Evolutionary conservation across 2,888 invertebrate species (phyloP), one percentile per base, ranked within the genome.

Genomic region (Leptopilina syphax): DNA sequence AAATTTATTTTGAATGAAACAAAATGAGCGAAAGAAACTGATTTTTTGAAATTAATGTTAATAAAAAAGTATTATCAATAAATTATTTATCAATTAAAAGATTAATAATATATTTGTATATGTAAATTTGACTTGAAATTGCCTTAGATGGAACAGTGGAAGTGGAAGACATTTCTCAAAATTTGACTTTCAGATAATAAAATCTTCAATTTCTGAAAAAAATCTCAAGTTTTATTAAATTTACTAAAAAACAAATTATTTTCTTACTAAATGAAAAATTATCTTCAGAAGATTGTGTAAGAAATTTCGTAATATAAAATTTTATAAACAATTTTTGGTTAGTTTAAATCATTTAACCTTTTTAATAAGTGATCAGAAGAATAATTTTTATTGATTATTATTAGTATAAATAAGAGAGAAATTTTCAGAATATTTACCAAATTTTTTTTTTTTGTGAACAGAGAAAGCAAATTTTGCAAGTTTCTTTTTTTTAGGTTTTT

Each of bases 151-250:
- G 77, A 54, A 89, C 84, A 5, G 9, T 0, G 73, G 89, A 89
- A 54, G 89, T 84, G 0, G 9, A 8, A 76, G 89, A 89, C 84
- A 89, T 89, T 80, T 86, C 60, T 79, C 67, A 47, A 82, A 83
- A 6, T 86, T 63, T 83, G 54, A 76, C 76, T 44, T 82, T 82
- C 79, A 82, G 80, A 79, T 89, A 89, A 79, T 89, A 89, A 34
- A 88, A 88, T 83, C 86, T 84, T 78, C 89, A 89, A 81, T 13
- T 88, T 87, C 89, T 89, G 81, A 78, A 86, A 80, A 81, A 66
- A 50, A 9, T 10, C 1, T 12, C 50, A 50, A 12, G 10, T 12
- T 50, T 50, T 12, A 50, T 50, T 8, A 44, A 44, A 44, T 44
- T 44, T 44, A 44, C 44, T 34, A 34, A 34, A 44, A 44, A 44